Conservation (phyloP, 2,113 vertebrate species). For the Corythoichthys intestinalis region DNA sequence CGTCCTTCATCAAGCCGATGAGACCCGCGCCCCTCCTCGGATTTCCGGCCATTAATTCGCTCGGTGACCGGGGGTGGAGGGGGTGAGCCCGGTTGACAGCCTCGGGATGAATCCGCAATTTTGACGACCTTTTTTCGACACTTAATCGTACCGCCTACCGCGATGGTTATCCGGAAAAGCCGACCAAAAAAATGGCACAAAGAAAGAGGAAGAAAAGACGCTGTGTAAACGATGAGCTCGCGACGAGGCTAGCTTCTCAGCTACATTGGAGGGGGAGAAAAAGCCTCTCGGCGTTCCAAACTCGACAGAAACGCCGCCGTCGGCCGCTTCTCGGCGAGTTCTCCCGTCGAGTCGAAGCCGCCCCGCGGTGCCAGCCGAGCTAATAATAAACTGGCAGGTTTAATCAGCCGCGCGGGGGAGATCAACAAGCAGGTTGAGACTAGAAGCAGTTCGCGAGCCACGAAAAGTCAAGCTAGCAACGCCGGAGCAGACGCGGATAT, state of each 20-base stretch:
- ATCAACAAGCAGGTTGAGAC: conserved; percentile 39
- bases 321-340: not conserved
- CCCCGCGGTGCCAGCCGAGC: conserved; percentile 12
- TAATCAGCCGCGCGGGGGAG: conserved; percentile 26
- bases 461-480: conserved; percentile 16
- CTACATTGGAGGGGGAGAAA: conserved; percentile 43
- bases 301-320: not conserved
- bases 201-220: conserved; percentile 30
- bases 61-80: conserved; percentile 51
- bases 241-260: conserved; percentile 45
- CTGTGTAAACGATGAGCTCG: conserved; percentile 29
- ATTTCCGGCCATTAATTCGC: conserved; percentile 79
- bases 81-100: conserved; percentile 34
- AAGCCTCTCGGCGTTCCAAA: conserved; percentile 1
- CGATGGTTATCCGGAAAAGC: not conserved
- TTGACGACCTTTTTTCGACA: conserved; percentile 22
- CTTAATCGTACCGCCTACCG: not conserved
- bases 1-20: conserved; percentile 97
- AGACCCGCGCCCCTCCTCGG: conserved; percentile 85
- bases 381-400: conserved; percentile 26
- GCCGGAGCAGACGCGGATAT: conserved; percentile 42
- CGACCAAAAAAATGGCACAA: conserved; percentile 21
- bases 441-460: conserved; percentile 7
- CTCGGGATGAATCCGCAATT: conserved; percentile 15
- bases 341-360: conserved; percentile 5